Percentiles rank a stretch among this genome's conserved stretches.
These are phyloP conservation scores for Aix galericulata DNA, from an alignment of 2,113 vertebrate species.

Conservation along the genomic window DNA sequence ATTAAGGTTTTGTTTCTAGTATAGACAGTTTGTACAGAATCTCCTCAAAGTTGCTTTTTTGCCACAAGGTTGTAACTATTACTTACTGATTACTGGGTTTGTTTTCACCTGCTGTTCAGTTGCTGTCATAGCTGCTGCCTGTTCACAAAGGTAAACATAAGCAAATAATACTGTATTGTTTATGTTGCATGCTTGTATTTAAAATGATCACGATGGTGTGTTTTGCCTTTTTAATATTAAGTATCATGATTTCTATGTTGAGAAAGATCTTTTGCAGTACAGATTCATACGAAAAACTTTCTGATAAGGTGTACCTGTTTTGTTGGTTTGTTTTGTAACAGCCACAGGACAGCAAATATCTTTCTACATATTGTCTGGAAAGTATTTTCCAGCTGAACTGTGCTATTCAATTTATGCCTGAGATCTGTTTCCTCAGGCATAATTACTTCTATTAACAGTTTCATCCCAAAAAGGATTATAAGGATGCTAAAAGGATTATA, in stretches of 20 bases:
- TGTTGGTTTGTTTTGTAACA: background rate
- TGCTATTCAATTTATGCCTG: background rate
- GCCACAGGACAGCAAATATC: background rate
- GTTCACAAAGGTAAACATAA: background rate
- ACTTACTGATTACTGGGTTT: background rate
- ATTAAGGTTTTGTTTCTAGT: background rate
- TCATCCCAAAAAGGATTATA: background rate
- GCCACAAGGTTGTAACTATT: background rate
- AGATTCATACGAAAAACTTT: background rate
- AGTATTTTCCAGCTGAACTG: background rate
- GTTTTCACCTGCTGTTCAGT: background rate
- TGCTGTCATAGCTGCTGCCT: background rate
- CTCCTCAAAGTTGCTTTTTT: background rate
- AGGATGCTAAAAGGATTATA: background rate
- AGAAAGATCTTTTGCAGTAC: background rate
- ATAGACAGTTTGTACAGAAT: background rate
- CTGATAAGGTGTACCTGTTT: background rate
- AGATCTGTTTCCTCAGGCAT: background rate
- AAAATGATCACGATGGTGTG: background rate
- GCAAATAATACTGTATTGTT: background rate
- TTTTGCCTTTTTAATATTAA: background rate
- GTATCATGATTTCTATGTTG: background rate
- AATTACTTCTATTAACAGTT: background rate
- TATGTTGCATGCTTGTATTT: background rate
- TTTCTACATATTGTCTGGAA: background rate